A percentile compares a stretch with the other conserved stretches of the same genome.
Conservation (phyloP, 2,888 invertebrate species). For the Bombyx huttoni region DNA sequence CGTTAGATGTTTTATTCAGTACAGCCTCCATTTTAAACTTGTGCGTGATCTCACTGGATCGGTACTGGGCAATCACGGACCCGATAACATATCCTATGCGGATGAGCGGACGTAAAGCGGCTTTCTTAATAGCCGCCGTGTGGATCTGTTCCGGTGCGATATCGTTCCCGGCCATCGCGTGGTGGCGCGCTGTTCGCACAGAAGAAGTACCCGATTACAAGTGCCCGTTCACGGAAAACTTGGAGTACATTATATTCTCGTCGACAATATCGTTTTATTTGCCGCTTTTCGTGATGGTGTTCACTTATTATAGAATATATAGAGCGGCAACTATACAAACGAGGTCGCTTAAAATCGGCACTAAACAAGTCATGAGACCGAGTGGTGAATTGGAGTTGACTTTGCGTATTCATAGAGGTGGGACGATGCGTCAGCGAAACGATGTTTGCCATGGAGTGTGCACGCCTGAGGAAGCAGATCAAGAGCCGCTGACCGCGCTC, state of each 20-base stretch:
- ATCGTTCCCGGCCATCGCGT: constrained; percentile 97
- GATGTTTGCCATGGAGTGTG: constrained; percentile 70
- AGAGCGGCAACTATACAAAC: constrained; percentile 94
- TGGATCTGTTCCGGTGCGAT: constrained; percentile 98
- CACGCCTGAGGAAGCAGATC: constrained; percentile 78
- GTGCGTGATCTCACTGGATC: constrained; percentile 95
- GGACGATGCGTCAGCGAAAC: constrained; percentile 77
- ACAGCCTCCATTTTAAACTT: constrained; percentile 98
- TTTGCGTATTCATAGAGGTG: constrained; percentile 93
- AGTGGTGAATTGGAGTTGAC: constrained; percentile 91
- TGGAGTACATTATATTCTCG: constrained; percentile 96
- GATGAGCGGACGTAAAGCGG: constrained; percentile 92
- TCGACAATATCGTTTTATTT: constrained; percentile 98
- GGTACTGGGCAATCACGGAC: constrained; percentile 99
- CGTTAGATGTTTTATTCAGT: constrained; percentile 95
- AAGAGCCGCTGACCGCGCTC: constrained; percentile 81
- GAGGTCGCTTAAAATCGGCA: constrained; percentile 89
- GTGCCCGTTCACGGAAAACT: constrained; percentile 97
- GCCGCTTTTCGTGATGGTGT: constrained; percentile 97
- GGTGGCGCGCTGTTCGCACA: constrained; percentile 92
- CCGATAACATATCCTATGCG: constrained; percentile 97
- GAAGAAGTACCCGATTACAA: constrained; percentile 86
- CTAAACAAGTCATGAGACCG: constrained; percentile 89
- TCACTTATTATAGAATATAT: constrained; percentile 97
- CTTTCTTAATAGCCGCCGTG: constrained; percentile 90